Evolutionary conservation across 2,797 vertebrate species (phyloP), one percentile per base, ranked within the genome.

Genomic region (Chromobotia macracanthus): DNA sequence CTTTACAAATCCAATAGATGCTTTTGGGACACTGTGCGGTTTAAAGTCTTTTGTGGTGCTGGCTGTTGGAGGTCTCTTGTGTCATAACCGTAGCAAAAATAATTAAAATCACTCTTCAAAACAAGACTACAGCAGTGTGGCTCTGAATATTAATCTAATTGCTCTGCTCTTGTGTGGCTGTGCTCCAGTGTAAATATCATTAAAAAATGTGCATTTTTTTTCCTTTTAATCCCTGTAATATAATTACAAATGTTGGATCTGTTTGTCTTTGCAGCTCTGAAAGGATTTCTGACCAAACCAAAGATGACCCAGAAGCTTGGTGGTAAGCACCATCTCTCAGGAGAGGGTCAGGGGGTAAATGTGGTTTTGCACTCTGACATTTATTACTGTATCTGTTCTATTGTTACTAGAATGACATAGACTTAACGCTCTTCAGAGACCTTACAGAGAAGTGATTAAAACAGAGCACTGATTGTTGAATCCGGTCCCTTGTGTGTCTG

Each of bases 1-100:
- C 84, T 90, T 89, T 91, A 89, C 78, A 87, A 90, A 89, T 88
- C 80, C 88, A 88, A 90, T 88, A 87, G 85, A 86, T 85, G 80
- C 13, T 75, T 87, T 89, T 72, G 76, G 83, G 75, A 69, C 81
- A 82, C 84, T 86, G 75, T 83, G 38, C 44, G 38, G 65, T 69
- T 77, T 53, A 70, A 12, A 44, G 79, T 86, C 72, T 89, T 87
- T 89, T 87, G 74, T 79, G 82, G 84, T 72, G 10, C 80, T 85
- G 90, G 86, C 87, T 83, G 64, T 87, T 84, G 85, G 74, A 86
- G 83, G 87, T 91, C 89, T 90, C 84, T 80, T 77, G 83, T 87
- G 86, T 90, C 87, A 68, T 51, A 79, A 75, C 77, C 7, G 58
- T 64, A 80, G 79, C 80, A 85, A 81, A 88, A 88, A 89, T 89